phyloP scores from a whole-genome alignment of 2,888 invertebrate genomes.

The Chymomyza procnemis region DNA sequence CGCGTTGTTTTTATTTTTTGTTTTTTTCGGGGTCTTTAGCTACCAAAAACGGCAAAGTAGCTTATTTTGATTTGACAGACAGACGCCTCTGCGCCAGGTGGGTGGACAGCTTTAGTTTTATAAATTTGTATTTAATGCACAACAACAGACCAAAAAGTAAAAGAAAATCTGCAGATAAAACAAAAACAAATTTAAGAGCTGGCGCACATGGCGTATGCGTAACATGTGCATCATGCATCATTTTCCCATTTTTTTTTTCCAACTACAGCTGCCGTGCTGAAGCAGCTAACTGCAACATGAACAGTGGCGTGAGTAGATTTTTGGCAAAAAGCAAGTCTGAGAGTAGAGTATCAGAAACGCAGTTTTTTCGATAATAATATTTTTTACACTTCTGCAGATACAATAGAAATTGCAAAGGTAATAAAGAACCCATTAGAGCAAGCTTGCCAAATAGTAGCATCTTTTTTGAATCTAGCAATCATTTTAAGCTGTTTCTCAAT shows the following conservation, averaged over 20 bases:
- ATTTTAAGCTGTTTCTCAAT: no score
- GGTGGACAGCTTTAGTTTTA: constrained; percentile 27
- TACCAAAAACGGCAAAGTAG: constrained; percentile 29
- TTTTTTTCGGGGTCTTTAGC: constrained; percentile 15
- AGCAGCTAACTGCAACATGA: no score
- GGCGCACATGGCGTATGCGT: constrained; percentile 2
- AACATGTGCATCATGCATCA: background rate
- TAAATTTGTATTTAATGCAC: background rate
- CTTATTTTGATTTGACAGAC: constrained; percentile 1
- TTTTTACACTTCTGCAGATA: no score
- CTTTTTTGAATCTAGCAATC: no score
- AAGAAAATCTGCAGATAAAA: background rate
- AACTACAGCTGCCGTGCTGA: background rate
- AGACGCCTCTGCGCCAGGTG: background rate
- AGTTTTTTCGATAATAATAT: no score
- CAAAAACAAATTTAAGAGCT: background rate
- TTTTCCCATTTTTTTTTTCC: no score
- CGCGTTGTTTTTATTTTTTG: constrained; percentile 10
- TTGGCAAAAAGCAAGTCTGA: no score
- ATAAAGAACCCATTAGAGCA: no score
- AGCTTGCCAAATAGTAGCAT: no score
- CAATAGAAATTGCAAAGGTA: no score
- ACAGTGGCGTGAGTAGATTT: no score
- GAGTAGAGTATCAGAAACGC: no score
- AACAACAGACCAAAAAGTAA: background rate